Base-by-base conservation (phyloP, 1,140 invertebrate species). In the Drosophila arawakana region DNA sequence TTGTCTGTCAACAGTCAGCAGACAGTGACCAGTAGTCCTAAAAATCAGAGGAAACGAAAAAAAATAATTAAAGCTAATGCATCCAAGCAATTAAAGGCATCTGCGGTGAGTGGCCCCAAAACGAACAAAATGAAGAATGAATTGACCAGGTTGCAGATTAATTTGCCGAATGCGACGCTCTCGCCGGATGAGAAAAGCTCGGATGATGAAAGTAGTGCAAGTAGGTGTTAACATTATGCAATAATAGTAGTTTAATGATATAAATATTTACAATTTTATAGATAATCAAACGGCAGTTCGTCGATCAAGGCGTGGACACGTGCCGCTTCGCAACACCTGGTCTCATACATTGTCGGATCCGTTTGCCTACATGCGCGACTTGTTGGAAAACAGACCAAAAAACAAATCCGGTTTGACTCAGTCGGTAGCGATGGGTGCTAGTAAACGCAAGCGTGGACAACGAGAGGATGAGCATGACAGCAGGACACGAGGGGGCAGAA, bases 231-330 rank as follows among this genome's bases (percentile, higher is more conserved):
- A 7, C 18, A 30, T 30, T 30, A 11, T 8, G 9, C n/a, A 18
- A 6, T 41, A 4, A n/a, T 54, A n/a, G 2, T 25, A 44, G 9
- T 43, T 70, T 13, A 41, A 18, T 39, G 1, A 2, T 35, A 58
- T 7, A 18, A 55, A 10, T 49, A 5, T 10, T 37, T 11, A 11
- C 49, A 15, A 34, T 7, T 2, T 46, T 46, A 13, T 44, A 75
- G 55, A 30, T 30, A 30, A 30, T 30, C 6, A 30, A 30, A 30
- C 52, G 46, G 76, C 41, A 11, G 37, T 81, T 54, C 85, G 90
- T 21, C 61, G 76, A 60, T 91, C 90, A 9, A 78, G 66, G 21
- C 80, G 90, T 34, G 90, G 90, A 4, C 90, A 81, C 0, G 60
- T 88, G 0, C 90, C 90, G 6, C 30, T 91, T 1, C 55, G 55